Conservation (phyloP, 2,113 vertebrate species). For the Oceanites oceanicus region DNA sequence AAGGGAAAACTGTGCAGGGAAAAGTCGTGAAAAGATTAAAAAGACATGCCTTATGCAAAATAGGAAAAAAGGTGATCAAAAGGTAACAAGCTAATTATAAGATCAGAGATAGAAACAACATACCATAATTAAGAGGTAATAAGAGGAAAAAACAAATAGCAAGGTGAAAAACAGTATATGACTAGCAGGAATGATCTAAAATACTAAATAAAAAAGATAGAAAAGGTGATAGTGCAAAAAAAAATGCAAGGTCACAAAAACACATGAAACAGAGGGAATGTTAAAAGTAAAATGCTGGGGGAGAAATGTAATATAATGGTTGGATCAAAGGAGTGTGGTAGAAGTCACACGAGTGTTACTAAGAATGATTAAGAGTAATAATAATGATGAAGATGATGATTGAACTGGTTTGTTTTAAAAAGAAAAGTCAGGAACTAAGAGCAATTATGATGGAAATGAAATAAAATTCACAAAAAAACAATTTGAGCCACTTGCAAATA, state of each 20-base stretch:
- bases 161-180: not conserved
- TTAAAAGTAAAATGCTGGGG: conserved; percentile 18
- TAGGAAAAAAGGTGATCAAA: conserved; percentile 5
- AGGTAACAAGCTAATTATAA: not conserved
- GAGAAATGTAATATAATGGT: not conserved
- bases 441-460: not conserved
- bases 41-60: not conserved
- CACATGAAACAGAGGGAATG: not conserved
- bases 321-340: not conserved
- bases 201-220: not conserved
- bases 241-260: not conserved
- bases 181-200: not conserved
- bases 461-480: not conserved
- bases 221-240: not conserved
- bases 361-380: conserved; percentile 4
- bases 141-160: not conserved
- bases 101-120: not conserved
- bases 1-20: not conserved
- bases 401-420: not conserved
- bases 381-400: not conserved
- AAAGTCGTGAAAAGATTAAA: not conserved
- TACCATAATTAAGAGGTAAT: not conserved
- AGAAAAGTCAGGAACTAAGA: conserved; percentile 7
- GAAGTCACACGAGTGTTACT: not conserved
- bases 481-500: conserved; percentile 2